phyloP scores from a whole-genome alignment of 2,888 invertebrate genomes.

The Timema cristinae region DNA sequence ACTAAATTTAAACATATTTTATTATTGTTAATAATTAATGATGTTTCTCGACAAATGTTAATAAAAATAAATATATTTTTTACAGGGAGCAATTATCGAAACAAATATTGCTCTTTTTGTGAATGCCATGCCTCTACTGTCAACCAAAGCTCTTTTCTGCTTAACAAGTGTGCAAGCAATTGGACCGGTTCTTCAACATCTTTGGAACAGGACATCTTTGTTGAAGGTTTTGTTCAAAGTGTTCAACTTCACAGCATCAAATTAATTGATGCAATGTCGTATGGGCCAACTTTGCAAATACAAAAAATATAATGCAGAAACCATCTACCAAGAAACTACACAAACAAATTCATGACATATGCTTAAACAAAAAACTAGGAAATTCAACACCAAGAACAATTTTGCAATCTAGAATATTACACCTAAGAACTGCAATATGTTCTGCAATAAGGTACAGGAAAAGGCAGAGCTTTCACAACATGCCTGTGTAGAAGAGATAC shows the following conservation, averaged over 20 bases:
- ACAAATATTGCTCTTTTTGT: constrained; percentile 18
- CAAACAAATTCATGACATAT: background rate
- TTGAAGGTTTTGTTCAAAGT: constrained; percentile 13
- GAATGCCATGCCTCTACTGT: background rate
- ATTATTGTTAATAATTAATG: no score
- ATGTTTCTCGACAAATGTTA: no score
- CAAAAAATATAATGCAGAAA: background rate
- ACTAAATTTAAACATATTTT: no score
- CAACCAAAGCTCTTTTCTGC: background rate
- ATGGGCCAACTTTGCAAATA: background rate
- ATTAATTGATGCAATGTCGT: constrained; percentile 7
- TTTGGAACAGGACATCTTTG: constrained; percentile 16
- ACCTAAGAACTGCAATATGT: no score
- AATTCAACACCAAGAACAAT: no score
- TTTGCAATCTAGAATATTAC: no score
- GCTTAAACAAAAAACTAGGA: no score
- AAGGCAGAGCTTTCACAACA: no score
- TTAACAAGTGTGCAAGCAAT: constrained; percentile 9
- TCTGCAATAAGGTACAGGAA: no score
- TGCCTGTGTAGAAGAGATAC: no score
- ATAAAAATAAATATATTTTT: background rate
- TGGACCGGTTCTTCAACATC: constrained; percentile 10
- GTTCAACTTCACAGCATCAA: background rate
- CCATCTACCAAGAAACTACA: background rate
- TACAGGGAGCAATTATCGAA: background rate